Percentiles rank a stretch among this genome's conserved stretches.
Evolutionary conservation across 2,113 vertebrate species (phyloP).

Genomic region (Oncorhynchus tshawytscha): DNA sequence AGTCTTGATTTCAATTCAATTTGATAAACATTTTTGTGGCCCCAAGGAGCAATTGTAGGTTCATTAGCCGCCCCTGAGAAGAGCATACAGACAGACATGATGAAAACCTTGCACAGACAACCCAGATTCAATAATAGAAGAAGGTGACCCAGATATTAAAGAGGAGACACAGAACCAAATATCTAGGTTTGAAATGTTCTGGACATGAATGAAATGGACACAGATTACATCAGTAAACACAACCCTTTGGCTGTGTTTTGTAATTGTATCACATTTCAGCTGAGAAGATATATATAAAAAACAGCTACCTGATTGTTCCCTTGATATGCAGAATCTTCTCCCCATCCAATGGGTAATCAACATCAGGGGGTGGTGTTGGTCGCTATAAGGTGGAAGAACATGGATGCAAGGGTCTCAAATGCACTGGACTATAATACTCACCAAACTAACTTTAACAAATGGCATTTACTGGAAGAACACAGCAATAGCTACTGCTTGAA

Average conservation of each 20-base stretch:
- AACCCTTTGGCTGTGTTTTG: neutral
- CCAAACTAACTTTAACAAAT: no score
- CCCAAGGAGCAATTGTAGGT: neutral
- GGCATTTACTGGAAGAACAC: neutral
- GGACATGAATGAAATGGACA: neutral
- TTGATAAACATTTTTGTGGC: no score
- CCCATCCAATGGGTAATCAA: slow-evolving; percentile 92
- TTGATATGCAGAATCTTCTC: slow-evolving; percentile 93
- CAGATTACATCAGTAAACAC: neutral
- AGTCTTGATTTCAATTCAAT: no score
- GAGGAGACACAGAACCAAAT: neutral
- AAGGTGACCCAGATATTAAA: neutral
- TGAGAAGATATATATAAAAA: neutral
- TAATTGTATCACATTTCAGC: neutral
- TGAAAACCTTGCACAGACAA: neutral
- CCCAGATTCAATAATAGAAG: slow-evolving; percentile 6
- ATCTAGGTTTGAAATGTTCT: neutral
- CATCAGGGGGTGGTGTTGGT: slow-evolving; percentile 85
- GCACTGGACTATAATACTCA: no score
- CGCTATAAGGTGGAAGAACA: slow-evolving; percentile 71
- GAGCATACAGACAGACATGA: neutral
- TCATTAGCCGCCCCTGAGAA: neutral
- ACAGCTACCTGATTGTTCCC: slow-evolving; percentile 86
- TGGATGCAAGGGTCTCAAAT: neutral
- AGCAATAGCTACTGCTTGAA: no score